These are phyloP conservation scores for Umimayanthus chanpuru DNA, from an alignment of 92 coral and sea anemone genomes.

Conservation along the genomic window DNA sequence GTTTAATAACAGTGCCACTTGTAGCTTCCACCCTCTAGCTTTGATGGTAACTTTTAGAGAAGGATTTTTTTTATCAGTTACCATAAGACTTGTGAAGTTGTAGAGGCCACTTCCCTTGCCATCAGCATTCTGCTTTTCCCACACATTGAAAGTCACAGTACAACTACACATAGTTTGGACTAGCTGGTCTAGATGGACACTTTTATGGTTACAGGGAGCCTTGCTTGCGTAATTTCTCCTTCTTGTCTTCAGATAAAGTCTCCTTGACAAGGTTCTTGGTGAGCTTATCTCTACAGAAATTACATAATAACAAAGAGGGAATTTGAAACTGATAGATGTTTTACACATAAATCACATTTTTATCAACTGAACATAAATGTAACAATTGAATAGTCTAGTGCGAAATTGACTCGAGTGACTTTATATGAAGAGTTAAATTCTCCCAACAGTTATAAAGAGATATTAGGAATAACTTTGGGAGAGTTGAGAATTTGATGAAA, in stretches of 20 bases:
- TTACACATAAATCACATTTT: no score
- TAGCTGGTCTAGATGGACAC: slow-evolving; percentile 51
- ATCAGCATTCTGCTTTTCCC: slow-evolving; percentile 76
- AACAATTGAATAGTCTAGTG: no score
- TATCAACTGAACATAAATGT: no score
- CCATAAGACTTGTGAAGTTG: slow-evolving; percentile 70
- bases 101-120: slow-evolving; percentile 62
- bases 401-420: no score
- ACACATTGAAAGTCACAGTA: slow-evolving; percentile 58
- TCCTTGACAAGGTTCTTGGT: slow-evolving; percentile 58
- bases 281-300: slow-evolving; percentile 54
- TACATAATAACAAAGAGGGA: background rate
- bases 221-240: slow-evolving; percentile 57
- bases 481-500: no score
- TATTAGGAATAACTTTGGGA: no score
- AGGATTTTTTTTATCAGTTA: slow-evolving; percentile 61
- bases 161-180: slow-evolving; percentile 62
- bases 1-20: slow-evolving; percentile 52
- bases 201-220: slow-evolving; percentile 55
- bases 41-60: slow-evolving; percentile 61
- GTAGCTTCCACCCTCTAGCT: slow-evolving; percentile 61
- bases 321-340: background rate
- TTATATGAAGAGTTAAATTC: no score
- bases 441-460: no score
- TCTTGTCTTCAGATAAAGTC: slow-evolving; percentile 57